phyloP scores from a whole-genome alignment of 2,113 vertebrate species.

The Tor tambroides region DNA sequence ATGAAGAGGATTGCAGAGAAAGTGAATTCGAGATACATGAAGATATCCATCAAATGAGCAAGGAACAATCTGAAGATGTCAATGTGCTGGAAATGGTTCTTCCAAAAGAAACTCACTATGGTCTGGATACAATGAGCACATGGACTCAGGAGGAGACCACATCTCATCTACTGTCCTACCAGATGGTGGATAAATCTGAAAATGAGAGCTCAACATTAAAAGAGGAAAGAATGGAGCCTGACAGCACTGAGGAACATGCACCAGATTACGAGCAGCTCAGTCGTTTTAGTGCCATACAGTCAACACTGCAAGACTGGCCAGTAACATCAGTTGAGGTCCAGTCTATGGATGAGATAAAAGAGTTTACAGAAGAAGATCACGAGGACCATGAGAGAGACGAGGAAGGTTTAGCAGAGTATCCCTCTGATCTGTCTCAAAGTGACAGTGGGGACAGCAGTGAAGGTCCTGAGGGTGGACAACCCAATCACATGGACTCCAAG shows the following conservation, averaged over 20 bases:
- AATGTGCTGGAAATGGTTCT: constrained; percentile 29
- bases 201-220: constrained; percentile 36
- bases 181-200: not conserved
- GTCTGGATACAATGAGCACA: not conserved
- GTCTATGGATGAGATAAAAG: constrained; percentile 59
- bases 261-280: not conserved
- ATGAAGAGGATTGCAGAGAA: constrained; percentile 38
- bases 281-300: not conserved
- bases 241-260: not conserved
- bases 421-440: constrained; percentile 72
- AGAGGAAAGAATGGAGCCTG: constrained; percentile 40
- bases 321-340: not conserved
- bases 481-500: not conserved
- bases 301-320: not conserved
- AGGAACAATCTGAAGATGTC: constrained; percentile 49
- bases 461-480: constrained; percentile 25
- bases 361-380: constrained; percentile 75
- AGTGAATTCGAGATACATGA: constrained; percentile 27
- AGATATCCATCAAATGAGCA: constrained; percentile 41
- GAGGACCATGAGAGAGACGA: constrained; percentile 73
- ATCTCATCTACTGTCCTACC: not conserved
- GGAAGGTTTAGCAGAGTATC: constrained; percentile 75
- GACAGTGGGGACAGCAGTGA: constrained; percentile 59
- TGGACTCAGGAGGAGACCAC: constrained; percentile 1
- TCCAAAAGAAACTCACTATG: not conserved